Conservation (phyloP, 2,888 invertebrate species). For the Cerastoderma edule region DNA sequence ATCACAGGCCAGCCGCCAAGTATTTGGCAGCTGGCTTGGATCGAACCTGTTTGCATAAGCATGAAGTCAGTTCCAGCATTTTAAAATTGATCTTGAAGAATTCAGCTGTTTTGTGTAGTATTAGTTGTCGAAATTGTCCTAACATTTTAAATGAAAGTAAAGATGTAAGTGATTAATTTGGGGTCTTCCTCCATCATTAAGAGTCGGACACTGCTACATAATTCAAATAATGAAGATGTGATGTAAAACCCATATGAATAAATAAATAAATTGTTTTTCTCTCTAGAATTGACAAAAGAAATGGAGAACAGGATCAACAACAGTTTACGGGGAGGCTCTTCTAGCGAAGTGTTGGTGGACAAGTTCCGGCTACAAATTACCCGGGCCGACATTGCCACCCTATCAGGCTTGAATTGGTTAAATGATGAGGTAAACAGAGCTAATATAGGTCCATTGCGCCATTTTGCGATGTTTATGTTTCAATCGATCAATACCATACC, state of each 20-base stretch:
- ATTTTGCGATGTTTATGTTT: too few relatives aligned
- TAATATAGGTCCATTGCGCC: too few relatives aligned
- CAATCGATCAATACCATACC: too few relatives aligned
- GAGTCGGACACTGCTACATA: too few relatives aligned
- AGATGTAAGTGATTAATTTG: background rate
- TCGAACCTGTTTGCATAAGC: too few relatives aligned
- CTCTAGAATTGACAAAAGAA: constrained; percentile 87
- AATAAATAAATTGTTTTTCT: background rate
- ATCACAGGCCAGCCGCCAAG: too few relatives aligned
- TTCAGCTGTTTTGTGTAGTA: background rate
- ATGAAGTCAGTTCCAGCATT: too few relatives aligned
- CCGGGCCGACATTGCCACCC: constrained; percentile 92
- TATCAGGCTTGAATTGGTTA: constrained; percentile 94
- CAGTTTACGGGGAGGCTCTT: constrained; percentile 83
- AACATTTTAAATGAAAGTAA: background rate
- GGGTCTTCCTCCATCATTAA: too few relatives aligned
- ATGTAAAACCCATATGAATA: too few relatives aligned
- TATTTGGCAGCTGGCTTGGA: too few relatives aligned
- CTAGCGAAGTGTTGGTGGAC: constrained; percentile 88
- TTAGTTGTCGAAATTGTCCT: background rate
- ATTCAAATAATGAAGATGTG: too few relatives aligned
- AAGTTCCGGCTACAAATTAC: constrained; percentile 88
- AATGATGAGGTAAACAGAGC: constrained; percentile 89
- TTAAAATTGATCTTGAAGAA: background rate
- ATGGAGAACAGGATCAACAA: constrained; percentile 85